Evolutionary conservation across 2,797 vertebrate genomes (phyloP), one percentile per base, ranked within the genome.

Genomic region (Uromys caudimaculatus): DNA sequence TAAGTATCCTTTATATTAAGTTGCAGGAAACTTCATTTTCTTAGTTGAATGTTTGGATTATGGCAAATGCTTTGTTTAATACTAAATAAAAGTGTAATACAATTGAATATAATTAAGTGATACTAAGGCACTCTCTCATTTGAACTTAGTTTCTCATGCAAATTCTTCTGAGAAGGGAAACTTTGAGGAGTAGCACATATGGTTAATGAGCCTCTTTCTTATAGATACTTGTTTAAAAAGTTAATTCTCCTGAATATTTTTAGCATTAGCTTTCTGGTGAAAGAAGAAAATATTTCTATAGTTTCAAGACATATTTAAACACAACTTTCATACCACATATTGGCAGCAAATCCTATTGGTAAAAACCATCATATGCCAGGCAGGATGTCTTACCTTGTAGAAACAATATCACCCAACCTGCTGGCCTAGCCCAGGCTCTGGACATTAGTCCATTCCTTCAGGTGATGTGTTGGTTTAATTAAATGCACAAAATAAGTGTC

Each of bases 141-240:
- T 86, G n/a, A 92, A 81, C 76, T 85, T 82, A 38, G 77, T 82
- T 90, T 32, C 52, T 81, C 69, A 90, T 32, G n/a, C 41, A 78
- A 52, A 84, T 91, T 91, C 54, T 54, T 41, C 1, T 17, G 58
- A 64, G 79, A 83, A 79, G 14, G n/a, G 2, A 56, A 92, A 82
- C 4, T 54, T 76, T 88, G 27, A 56, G 93, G 82, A 86, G 56
- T 12, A 89, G 73, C 8, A 91, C 23, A 78, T 76, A 56, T 52
- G 64, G 29, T 93, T 60, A 82, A 95, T 83, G 62, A 58, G 27
- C 2, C 8, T 87, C 44, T 91, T 87, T 64, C n/a, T 35, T 52
- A 13, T 64, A 71, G 92, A 60, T 77, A 6, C 12, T 78, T 73
- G 75, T 78, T 29, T 23, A 29, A 75, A 89, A 91, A 75, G 60